These are phyloP conservation scores for Austrofundulus limnaeus DNA, from an alignment of 2,113 vertebrate species.

Conservation along the genomic window DNA sequence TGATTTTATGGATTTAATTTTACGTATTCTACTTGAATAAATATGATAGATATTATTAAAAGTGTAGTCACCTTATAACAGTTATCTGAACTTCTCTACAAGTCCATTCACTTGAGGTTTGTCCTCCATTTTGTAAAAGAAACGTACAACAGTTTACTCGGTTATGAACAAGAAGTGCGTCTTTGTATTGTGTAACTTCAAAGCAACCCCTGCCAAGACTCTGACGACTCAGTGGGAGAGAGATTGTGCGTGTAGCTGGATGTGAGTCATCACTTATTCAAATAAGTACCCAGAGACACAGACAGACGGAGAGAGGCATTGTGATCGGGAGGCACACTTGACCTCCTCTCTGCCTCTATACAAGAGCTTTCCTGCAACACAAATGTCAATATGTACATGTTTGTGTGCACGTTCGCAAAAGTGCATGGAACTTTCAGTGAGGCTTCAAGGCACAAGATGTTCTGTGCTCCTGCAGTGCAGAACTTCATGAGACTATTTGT, in stretches of 20 bases:
- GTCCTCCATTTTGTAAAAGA: conserved; percentile 4
- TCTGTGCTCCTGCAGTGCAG: conserved; percentile 15
- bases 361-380: conserved; percentile 16
- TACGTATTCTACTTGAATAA: too few relatives aligned
- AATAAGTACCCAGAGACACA: conserved; percentile 56
- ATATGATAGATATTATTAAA: too few relatives aligned
- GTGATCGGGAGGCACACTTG: conserved; percentile 56
- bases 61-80: conserved; percentile 4
- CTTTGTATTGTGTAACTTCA: conserved; percentile 47
- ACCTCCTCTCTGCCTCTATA: conserved; percentile 39
- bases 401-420: neutral
- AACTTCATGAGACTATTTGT: conserved; percentile 15
- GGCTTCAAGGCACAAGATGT: conserved; percentile 9
- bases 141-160: conserved; percentile 30
- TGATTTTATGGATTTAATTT: too few relatives aligned
- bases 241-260: conserved; percentile 25
- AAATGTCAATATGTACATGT: conserved; percentile 11
- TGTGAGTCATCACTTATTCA: conserved; percentile 63
- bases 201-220: conserved; percentile 47
- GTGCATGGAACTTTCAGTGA: conserved; percentile 3
- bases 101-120: neutral
- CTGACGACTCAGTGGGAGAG: conserved; percentile 48
- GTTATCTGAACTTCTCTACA: neutral
- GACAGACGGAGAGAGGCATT: conserved; percentile 52
- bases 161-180: conserved; percentile 29